Base-by-base conservation (phyloP, 2,797 vertebrate species). In the Forpus xanthops region DNA sequence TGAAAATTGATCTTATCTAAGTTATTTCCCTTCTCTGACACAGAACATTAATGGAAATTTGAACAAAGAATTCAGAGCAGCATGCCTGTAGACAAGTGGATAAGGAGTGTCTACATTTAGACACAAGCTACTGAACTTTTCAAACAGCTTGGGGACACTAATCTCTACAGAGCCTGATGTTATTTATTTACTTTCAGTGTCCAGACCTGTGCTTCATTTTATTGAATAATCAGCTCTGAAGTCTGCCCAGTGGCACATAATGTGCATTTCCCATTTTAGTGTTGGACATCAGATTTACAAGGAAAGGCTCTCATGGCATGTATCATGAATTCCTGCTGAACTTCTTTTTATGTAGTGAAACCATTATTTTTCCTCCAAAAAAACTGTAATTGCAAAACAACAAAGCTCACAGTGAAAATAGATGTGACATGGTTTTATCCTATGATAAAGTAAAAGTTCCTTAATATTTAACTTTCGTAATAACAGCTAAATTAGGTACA, bases 1-100 rank as follows among this genome's bases (percentile, higher is more conserved):
- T 83, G 85, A 93, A 92, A 93, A 83, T 66, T 71, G 73, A 93
- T 96, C 61, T 91, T 93, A 94, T 78, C 94, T 49, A 62, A 91
- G 72, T 80, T 75, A 91, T 92, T 96, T 95, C 91, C 68, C 85
- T 93, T 85, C 70, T 91, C 64, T 78, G 70, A 84, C 83, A 91
- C 11, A 78, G 66, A 88, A 75, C 87, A 89, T 87, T 84, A 66
- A 80, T 66, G 84, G 56, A 39, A 87, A 78, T 72, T 44, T 74
- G 58, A 94, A 87, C n/a, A 80, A 87, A 9, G 8, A 85, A 77
- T 89, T 87, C 72, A 74, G 75, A 89, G 72, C 41, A 89, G 56
- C 37, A 11, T 42, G 65, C 58, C 35, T 85, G 61, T 68, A 2
- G 17, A 71, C 53, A 83, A 52, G 71, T 64, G 58, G 18, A 83